These are phyloP conservation scores for Oscheius myriophilus DNA, from an alignment of 2,888 invertebrate species.

Conservation along the genomic window DNA sequence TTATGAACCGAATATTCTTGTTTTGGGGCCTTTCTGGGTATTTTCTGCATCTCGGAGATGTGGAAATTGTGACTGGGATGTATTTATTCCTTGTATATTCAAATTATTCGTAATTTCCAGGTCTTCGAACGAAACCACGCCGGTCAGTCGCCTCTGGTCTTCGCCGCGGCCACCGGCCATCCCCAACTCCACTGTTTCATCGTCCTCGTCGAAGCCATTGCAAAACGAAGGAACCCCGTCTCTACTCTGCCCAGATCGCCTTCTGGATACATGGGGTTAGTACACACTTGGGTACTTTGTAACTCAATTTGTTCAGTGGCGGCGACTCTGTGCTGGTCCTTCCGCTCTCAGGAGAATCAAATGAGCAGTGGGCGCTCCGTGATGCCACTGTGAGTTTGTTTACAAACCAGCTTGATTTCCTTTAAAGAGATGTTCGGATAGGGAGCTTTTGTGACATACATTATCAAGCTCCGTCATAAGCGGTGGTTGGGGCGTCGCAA, in stretches of 20 bases:
- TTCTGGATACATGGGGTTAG: background rate
- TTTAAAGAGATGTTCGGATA: no score
- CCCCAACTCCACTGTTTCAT: conserved; percentile 10
- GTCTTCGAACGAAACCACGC: conserved; percentile 7
- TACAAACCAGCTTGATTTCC: background rate
- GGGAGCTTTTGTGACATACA: no score
- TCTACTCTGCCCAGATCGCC: background rate
- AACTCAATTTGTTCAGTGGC: no score
- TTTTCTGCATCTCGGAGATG: no score
- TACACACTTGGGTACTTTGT: no score
- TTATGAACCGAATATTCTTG: background rate
- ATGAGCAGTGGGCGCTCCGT: background rate
- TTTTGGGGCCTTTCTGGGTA: no score
- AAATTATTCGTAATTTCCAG: background rate
- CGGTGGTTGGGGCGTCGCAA: no score
- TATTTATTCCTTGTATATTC: background rate
- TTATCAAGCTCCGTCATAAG: no score
- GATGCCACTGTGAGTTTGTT: background rate
- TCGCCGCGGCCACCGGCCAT: conserved; percentile 9
- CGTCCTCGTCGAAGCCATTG: conserved; percentile 9
- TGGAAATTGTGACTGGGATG: no score
- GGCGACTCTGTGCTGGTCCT: background rate
- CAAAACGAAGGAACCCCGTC: background rate
- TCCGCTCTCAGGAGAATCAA: background rate
- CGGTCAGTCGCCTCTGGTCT: conserved; percentile 9